Percentiles rank a stretch among this genome's conserved stretches.
These are phyloP conservation scores for Cherax destructor DNA, from an alignment of 1,140 invertebrate genomes.

Conservation along the genomic window DNA sequence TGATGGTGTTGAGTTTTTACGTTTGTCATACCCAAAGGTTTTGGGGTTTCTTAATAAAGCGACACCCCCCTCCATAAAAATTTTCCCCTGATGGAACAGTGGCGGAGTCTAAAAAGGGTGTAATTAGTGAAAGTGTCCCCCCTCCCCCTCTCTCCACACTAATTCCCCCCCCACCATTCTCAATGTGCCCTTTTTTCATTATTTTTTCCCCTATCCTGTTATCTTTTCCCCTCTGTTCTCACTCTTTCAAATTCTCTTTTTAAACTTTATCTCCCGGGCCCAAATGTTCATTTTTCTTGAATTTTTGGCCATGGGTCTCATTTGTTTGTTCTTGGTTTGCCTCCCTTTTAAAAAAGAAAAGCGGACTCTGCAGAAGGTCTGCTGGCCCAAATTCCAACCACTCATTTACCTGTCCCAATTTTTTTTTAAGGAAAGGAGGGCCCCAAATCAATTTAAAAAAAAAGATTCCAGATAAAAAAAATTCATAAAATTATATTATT, in stretches of 20 bases:
- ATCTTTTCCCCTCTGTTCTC: conserved; percentile 13
- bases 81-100: not conserved
- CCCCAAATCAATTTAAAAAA: too few relatives aligned
- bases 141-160: conserved; percentile 8
- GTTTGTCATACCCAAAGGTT: not conserved
- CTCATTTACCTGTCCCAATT: too few relatives aligned
- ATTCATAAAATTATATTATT: too few relatives aligned
- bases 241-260: not conserved
- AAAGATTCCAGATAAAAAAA: too few relatives aligned
- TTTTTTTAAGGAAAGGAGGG: too few relatives aligned
- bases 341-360: too few relatives aligned
- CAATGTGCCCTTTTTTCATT: conserved; percentile 5
- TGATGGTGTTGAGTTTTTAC: too few relatives aligned
- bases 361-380: not conserved
- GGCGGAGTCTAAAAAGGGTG: not conserved
- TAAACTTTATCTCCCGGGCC: too few relatives aligned
- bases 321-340: too few relatives aligned
- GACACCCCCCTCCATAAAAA: not conserved
- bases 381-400: too few relatives aligned
- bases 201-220: not conserved
- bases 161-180: not conserved
- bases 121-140: conserved; percentile 12
- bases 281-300: too few relatives aligned
- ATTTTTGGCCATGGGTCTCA: too few relatives aligned
- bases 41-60: not conserved